Evolutionary conservation across 2,797 vertebrate genomes (phyloP), one percentile per base, ranked within the genome.

Genomic region (Gambelia wislizenii): DNA sequence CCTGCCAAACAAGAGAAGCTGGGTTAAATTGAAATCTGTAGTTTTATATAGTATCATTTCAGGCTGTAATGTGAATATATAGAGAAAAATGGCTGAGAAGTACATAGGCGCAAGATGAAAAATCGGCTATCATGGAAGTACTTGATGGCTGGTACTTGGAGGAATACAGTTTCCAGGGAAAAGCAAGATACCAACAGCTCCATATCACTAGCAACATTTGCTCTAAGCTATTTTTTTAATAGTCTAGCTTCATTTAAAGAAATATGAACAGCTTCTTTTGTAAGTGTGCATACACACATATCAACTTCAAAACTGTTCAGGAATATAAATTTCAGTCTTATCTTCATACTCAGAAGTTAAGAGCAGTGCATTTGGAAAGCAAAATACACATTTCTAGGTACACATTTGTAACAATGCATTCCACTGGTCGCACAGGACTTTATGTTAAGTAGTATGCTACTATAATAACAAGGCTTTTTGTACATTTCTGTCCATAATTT

Each of bases 101-200:
- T 14, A 1, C 4, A 75, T 18, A 1, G 39, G n/a, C 79, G 27
- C 0, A 9, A 0, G 1, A 27, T 0, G 27, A 74, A 7, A 74
- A 83, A 82, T n/a, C 3, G 33, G 77, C 90, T 61, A 0, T 2
- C 33, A 61, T 54, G 22, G 0, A 54, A 86, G 83, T 61, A 89
- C 82, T 76, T 6, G 25, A 59, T 6, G 89, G 92, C 90, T 92
- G 80, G 4, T 36, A 49, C 20, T 39, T 92, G 88, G 83, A 67
- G 49, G 39, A 85, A 88, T 36, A 84, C 2, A 33, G 85, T 54
- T 91, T n/a, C 75, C 87, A 91, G 44, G 59, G 22, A 7, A 91
- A 76, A 86, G 80, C 86, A 80, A 10, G 76, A 49, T 0, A 67
- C 0, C 89, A 80, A 87, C 42, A 0, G 89, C 70, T 82, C 6